phyloP scores from a whole-genome alignment of 1,140 invertebrate genomes.

The Pachypsylla venusta region DNA sequence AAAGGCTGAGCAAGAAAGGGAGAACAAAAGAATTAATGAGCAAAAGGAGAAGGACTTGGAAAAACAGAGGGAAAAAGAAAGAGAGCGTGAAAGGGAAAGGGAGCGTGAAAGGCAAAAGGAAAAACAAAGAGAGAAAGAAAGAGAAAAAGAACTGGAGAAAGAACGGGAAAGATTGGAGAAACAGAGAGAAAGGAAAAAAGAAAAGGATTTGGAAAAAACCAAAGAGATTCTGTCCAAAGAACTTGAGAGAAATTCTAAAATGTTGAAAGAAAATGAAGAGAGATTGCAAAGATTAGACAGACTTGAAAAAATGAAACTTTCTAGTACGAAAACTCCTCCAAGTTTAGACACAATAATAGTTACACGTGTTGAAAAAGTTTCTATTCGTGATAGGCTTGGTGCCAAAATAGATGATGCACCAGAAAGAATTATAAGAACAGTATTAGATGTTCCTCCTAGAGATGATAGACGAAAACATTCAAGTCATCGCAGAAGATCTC shows the following conservation, averaged over 20 bases:
- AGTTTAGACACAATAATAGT: slow-evolving; percentile 18
- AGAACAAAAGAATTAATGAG: neutral
- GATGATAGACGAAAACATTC: neutral
- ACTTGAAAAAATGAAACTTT: slow-evolving; percentile 1
- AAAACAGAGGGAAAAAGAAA: neutral
- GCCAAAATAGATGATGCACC: slow-evolving; percentile 24
- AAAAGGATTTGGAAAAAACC: neutral
- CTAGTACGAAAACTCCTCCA: neutral
- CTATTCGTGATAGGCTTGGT: slow-evolving; percentile 21
- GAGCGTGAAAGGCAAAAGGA: neutral
- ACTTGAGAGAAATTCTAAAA: neutral
- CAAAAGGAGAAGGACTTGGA: neutral
- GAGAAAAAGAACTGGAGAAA: neutral
- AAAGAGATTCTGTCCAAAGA: too few species aligned
- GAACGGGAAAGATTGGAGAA: neutral
- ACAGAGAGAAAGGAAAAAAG: neutral
- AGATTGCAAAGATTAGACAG: neutral
- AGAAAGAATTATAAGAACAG: neutral
- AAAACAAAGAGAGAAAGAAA: neutral
- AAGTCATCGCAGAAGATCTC: neutral
- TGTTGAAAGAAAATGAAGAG: slow-evolving; percentile 3
- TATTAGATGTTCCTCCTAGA: neutral
- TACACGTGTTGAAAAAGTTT: slow-evolving; percentile 24
- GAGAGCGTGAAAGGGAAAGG: neutral
- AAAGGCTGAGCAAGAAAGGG: neutral